Conservation (phyloP, 2,888 invertebrate genomes). For the Spodoptera littoralis region DNA sequence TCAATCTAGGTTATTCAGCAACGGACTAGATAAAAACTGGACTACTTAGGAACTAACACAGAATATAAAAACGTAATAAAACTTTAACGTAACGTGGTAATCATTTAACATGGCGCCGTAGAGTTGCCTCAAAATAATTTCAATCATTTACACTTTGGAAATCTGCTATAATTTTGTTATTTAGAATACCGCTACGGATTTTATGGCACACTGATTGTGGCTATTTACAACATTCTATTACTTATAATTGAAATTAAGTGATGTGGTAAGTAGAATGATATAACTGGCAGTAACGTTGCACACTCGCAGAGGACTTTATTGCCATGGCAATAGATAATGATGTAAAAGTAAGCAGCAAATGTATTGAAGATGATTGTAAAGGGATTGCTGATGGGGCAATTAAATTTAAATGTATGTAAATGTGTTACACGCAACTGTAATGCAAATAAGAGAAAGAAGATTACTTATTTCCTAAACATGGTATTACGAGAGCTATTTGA, state of each 20-base stretch:
- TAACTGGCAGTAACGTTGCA: conserved; percentile 25
- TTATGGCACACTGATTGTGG: conserved; percentile 27
- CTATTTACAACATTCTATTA: conserved; percentile 43
- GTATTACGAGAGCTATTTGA: no score
- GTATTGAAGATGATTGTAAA: not conserved
- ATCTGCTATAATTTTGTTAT: conserved; percentile 30
- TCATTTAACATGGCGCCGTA: not conserved
- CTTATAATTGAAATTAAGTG: conserved; percentile 43
- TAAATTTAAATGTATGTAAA: not conserved
- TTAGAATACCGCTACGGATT: conserved; percentile 28
- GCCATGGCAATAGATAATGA: not conserved
- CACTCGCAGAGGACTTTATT: conserved; percentile 7
- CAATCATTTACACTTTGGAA: conserved; percentile 34
- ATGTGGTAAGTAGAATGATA: conserved; percentile 35
- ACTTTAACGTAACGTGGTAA: not conserved
- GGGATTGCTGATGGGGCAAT: not conserved
- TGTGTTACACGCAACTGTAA: no score
- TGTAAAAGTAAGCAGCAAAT: conserved; percentile 1
- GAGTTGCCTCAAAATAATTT: conserved; percentile 8
- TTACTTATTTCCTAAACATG: no score
- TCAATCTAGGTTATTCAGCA: no score
- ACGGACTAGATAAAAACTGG: not conserved
- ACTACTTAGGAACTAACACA: not conserved
- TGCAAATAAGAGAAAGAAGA: not conserved
- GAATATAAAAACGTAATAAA: not conserved